These are phyloP conservation scores for Girardinichthys multiradiatus DNA, from an alignment of 2,113 vertebrate genomes.

Conservation along the genomic window DNA sequence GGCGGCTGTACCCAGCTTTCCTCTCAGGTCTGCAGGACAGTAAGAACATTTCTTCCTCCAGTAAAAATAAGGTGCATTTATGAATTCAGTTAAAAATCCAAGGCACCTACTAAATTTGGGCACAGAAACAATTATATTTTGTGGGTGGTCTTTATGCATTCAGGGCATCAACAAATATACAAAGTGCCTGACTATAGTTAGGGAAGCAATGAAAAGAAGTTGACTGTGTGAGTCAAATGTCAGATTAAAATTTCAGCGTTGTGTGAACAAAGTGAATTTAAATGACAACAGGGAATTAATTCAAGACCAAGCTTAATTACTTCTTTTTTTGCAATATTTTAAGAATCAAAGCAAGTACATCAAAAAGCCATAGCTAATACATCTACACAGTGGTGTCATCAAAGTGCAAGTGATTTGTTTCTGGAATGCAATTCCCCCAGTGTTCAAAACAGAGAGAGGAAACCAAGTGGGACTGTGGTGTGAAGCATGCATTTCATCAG, in stretches of 20 bases:
- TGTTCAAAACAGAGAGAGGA: constrained; percentile 28
- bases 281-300: constrained; percentile 16
- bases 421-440: constrained; percentile 48
- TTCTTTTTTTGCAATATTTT: constrained; percentile 22
- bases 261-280: constrained; percentile 18
- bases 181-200: not conserved
- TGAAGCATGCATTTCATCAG: constrained; percentile 42
- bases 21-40: constrained; percentile 16
- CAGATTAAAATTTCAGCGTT: not conserved
- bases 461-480: constrained; percentile 51
- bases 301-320: not conserved
- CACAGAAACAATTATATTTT: too few species aligned
- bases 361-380: constrained; percentile 25
- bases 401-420: constrained; percentile 55
- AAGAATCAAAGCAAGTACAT: constrained; percentile 32
- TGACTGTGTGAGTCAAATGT: not conserved
- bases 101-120: not conserved
- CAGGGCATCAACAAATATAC: not conserved
- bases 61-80: not conserved
- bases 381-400: constrained; percentile 37
- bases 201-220: not conserved
- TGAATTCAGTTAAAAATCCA: not conserved
- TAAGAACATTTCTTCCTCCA: not conserved
- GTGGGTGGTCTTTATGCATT: not conserved
- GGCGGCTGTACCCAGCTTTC: constrained; percentile 37